Percentiles rank a stretch among this genome's conserved stretches.
Conservation (phyloP, 1,140 invertebrate genomes). For the Antheraea mylitta region DNA sequence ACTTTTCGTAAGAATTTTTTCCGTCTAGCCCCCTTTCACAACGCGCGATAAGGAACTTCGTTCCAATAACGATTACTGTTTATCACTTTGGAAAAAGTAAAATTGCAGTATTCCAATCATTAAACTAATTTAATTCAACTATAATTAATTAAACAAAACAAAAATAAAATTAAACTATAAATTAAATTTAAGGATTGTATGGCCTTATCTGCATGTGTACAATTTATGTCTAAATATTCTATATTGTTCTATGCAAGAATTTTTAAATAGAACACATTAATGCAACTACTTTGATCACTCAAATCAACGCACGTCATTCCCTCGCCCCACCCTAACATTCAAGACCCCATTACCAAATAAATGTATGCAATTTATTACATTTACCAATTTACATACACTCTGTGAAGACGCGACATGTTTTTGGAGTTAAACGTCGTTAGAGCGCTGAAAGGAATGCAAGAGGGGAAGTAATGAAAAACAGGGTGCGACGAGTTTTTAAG, state of each 20-base stretch:
- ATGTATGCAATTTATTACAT: slow-evolving; percentile 75
- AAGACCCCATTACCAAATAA: slow-evolving; percentile 62
- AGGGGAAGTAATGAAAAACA: slow-evolving; percentile 12
- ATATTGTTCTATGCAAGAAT: background rate
- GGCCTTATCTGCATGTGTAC: background rate
- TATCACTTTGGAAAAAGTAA: too few relatives aligned
- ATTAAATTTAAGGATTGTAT: too few relatives aligned
- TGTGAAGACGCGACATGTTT: slow-evolving; percentile 43
- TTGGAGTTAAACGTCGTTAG: slow-evolving; percentile 52
- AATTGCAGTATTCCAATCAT: too few relatives aligned
- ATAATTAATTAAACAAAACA: too few relatives aligned
- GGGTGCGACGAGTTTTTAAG: slow-evolving; percentile 4
- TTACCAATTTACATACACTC: slow-evolving; percentile 74
- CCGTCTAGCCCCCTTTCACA: too few relatives aligned
- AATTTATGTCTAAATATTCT: background rate
- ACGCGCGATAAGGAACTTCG: too few relatives aligned
- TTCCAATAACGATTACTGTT: too few relatives aligned
- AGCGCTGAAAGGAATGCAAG: slow-evolving; percentile 41
- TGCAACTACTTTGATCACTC: slow-evolving; percentile 16
- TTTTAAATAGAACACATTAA: slow-evolving; percentile 6
- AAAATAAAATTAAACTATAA: too few relatives aligned
- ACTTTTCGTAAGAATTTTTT: too few relatives aligned
- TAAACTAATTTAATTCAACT: too few relatives aligned
- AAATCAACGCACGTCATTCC: slow-evolving; percentile 35
- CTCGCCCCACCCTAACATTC: slow-evolving; percentile 40